Base-by-base conservation (phyloP, 2,888 invertebrate species). In the Meghimatium bilineatum region DNA sequence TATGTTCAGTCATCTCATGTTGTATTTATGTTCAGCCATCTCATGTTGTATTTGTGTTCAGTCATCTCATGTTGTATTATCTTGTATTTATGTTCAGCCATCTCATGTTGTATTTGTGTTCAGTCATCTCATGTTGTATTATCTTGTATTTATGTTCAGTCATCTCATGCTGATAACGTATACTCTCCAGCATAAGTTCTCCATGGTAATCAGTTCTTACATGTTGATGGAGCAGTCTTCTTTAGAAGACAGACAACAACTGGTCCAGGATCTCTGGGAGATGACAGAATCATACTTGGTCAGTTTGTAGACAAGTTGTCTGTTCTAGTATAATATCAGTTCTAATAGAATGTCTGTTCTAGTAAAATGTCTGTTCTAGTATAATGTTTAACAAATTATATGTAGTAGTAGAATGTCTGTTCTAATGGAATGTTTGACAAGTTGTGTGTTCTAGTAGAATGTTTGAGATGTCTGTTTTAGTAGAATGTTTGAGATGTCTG, bases 121-220 rank as follows among this genome's bases (percentile, higher is more conserved):
- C 6, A 44, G 44, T 44, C 12, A 44, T 44, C 12, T 44, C 6
- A 44, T 44, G 44, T 8, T 44, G 6, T 8, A 44, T 5, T 44
- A 12, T 44, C 44, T 12, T 44, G 12, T 8, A 5, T 44, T 44
- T 44, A 8, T 44, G 44, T 44, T 44, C 44, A 8, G 5, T 44
- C 6, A 44, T 44, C n/a, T n/a, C n/a, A n/a, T n/a, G n/a, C n/a
- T n/a, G n/a, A n/a, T n/a, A n/a, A n/a, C n/a, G n/a, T n/a, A n/a
- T n/a, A n/a, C 32, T 86, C 86, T 87, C 0, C 86, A 92, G 91
- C 89, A 89, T 83, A 81, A 86, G 80, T 98, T 96, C 92, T 96
- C 97, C 92, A 94, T 98, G 77, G 97, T 97, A 0, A 94, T 97
- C 36, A 96, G 96, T 80, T 96, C 97, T 0, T 97, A 96, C 92